These are phyloP conservation scores for Stylophora pistillata DNA, from an alignment of 64 coral and sea anemone species.

Conservation along the genomic window DNA sequence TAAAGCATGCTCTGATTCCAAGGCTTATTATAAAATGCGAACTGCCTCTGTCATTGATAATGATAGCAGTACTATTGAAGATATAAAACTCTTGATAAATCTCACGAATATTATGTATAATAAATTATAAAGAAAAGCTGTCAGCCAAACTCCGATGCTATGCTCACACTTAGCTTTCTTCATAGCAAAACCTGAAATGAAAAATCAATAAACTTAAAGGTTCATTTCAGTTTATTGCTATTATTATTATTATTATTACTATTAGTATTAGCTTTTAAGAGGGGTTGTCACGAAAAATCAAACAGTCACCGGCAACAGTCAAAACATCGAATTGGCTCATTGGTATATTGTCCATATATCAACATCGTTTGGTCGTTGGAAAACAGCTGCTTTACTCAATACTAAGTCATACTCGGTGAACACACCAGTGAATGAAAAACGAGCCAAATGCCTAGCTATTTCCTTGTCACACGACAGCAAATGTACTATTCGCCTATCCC, in stretches of 20 bases:
- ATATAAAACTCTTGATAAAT: constrained; percentile 41
- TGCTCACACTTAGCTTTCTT: neutral
- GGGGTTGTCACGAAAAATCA: too few species aligned
- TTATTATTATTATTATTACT: neutral
- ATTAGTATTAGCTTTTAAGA: too few species aligned
- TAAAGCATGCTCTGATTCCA: neutral
- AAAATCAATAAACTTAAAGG: neutral
- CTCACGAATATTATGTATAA: constrained; percentile 23
- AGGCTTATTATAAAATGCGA: neutral
- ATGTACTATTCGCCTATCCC: too few species aligned
- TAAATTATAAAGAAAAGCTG: constrained; percentile 18
- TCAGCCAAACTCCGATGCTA: neutral
- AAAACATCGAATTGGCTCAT: too few species aligned
- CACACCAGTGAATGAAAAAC: too few species aligned
- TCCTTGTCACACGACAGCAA: too few species aligned
- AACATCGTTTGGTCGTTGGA: too few species aligned
- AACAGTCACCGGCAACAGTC: too few species aligned
- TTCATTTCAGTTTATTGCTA: neutral
- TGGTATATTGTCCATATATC: too few species aligned
- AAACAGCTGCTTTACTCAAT: too few species aligned
- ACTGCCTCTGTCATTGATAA: neutral
- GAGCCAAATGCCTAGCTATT: too few species aligned
- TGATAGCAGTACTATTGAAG: neutral
- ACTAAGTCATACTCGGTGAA: too few species aligned
- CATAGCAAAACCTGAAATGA: neutral